A percentile compares a stretch with the other conserved stretches of the same genome.
Conservation (phyloP, 2,113 vertebrate species). For the Globicephala melas region DNA sequence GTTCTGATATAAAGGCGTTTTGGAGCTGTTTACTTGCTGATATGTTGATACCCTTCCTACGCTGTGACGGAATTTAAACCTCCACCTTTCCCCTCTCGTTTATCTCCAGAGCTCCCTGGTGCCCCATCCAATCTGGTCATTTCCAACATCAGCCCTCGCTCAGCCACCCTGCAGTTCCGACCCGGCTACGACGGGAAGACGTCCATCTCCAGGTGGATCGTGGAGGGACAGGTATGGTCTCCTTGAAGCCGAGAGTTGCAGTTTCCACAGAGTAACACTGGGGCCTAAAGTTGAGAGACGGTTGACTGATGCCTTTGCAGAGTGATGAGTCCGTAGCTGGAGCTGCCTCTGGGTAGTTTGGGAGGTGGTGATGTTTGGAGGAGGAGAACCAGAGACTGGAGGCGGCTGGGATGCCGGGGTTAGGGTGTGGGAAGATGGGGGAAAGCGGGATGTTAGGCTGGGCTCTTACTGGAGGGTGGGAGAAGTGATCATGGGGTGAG, state of each 20-base stretch:
- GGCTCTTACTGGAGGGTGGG: fast-evolving
- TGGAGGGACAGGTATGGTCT: constrained; percentile 88
- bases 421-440: neutral
- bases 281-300: fast-evolving
- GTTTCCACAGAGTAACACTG: fast-evolving
- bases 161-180: constrained; percentile 90
- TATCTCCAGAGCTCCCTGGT: constrained; percentile 89
- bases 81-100: neutral
- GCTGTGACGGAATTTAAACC: neutral
- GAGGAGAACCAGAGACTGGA: neutral
- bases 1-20: neutral
- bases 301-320: fast-evolving
- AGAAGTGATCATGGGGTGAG: fast-evolving
- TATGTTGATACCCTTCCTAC: fast-evolving
- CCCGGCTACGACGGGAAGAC: constrained; percentile 93
- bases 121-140: constrained; percentile 93
- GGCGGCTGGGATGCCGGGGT: fast-evolving
- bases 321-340: fast-evolving
- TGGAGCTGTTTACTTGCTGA: neutral
- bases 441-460: fast-evolving
- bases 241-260: fast-evolving
- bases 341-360: fast-evolving
- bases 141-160: constrained; percentile 94
- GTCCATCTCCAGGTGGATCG: constrained; percentile 89
- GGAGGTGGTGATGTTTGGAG: neutral